Evolutionary conservation across 2,797 vertebrate genomes (phyloP), one percentile per base, ranked within the genome.

Genomic region (Eremophila alpestris): DNA sequence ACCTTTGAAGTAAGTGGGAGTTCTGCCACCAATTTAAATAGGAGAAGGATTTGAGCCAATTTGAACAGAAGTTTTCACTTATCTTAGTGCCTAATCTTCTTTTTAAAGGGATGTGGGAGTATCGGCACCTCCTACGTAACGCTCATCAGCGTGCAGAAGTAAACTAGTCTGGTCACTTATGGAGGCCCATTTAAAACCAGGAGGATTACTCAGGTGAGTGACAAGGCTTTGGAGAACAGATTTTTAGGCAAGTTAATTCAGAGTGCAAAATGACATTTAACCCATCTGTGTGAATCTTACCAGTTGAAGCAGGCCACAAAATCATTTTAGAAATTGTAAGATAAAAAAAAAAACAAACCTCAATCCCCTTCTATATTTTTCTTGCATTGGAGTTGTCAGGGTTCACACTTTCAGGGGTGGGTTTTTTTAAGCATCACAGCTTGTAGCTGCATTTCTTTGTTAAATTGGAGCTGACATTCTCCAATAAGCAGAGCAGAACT

Each of bases 21-120:
- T 96, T 96, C 91, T 96, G 95, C 92, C 95, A 96, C 95, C 93
- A 95, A 7, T 94, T 96, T 95, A 96, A 96, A 96, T 88, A 83
- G 95, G 83, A 95, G 95, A 95, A 96, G 96, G 96, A 96, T 95
- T 95, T 94, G 96, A 97, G 95, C 96, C 95, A 96, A 96, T 93
- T 92, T 91, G 95, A 96, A 95, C 96, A 97, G 95, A 96, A 96
- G 94, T 97, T 97, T 97, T 95, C 95, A 95, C 94, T 97, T 96
- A 95, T 95, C 92, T 94, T 97, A 86, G 94, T 93, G 94, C 91
- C 79, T 96, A 93, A 93, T 96, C 95, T 97, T 94, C 95, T 94
- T 96, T 97, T 97, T 95, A 96, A 93, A 91, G 95, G 89, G 94
- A 96, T 93, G 94, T 96, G 94, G 95, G 95, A 96, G 94, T 97